These are phyloP conservation scores for Pammene fasciana DNA, from an alignment of 2,888 invertebrate species.

Conservation along the genomic window DNA sequence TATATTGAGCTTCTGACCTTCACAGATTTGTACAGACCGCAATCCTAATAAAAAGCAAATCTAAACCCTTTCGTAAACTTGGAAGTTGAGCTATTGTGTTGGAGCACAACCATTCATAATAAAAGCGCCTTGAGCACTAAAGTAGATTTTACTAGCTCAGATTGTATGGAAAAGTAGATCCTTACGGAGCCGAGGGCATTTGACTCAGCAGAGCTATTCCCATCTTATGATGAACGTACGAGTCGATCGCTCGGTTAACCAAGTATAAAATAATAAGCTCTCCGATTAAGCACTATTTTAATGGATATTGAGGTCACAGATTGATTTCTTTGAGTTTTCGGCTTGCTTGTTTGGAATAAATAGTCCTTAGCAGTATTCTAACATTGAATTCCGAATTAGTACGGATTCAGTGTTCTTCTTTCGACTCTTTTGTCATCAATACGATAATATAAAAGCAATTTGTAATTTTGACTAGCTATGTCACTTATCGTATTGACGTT, in stretches of 20 bases:
- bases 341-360: background rate
- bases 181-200: conserved; percentile 23
- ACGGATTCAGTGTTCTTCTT: no score
- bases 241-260: background rate
- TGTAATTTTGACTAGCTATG: no score
- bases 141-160: conserved; percentile 15
- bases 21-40: background rate
- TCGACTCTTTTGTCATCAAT: no score
- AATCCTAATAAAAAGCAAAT: background rate
- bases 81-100: conserved; percentile 19
- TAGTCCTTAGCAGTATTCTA: no score
- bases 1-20: background rate
- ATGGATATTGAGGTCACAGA: background rate
- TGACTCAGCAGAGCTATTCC: background rate
- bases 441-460: no score
- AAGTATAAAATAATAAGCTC: background rate
- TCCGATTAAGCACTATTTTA: background rate
- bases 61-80: background rate
- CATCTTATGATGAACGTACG: background rate
- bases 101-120: conserved; percentile 6
- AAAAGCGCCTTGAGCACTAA: conserved; percentile 8
- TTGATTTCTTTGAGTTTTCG: background rate
- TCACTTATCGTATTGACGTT: no score
- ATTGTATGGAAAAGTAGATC: conserved; percentile 15
- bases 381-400: no score